These are phyloP conservation scores for Mythimna loreyi DNA, from an alignment of 2,888 invertebrate species.

Conservation along the genomic window DNA sequence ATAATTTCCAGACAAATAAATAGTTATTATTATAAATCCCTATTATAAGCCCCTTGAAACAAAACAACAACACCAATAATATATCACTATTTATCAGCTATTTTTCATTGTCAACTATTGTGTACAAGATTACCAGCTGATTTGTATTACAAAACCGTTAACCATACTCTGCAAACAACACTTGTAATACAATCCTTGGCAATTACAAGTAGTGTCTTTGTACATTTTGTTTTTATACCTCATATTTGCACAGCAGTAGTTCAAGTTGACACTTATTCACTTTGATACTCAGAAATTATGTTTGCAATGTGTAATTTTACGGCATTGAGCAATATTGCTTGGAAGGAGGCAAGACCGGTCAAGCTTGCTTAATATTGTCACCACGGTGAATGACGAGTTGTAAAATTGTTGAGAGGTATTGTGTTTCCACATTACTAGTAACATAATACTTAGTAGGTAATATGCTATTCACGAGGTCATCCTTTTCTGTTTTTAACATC, in stretches of 20 bases:
- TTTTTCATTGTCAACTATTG: slow-evolving; percentile 17
- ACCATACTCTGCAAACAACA: slow-evolving; percentile 17
- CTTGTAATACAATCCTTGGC: slow-evolving; percentile 22
- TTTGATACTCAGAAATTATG: slow-evolving; percentile 43
- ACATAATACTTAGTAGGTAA: background rate
- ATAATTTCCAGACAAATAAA: too few relatives aligned
- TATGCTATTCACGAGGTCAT: too few relatives aligned
- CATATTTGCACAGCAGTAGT: slow-evolving; percentile 38
- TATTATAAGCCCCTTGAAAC: too few relatives aligned
- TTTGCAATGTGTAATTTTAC: slow-evolving; percentile 56
- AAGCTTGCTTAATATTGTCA: slow-evolving; percentile 55
- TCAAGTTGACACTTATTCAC: slow-evolving; percentile 51
- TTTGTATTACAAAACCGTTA: slow-evolving; percentile 7
- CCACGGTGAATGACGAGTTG: slow-evolving; percentile 33
- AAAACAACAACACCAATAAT: slow-evolving; percentile 23
- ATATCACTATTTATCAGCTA: background rate
- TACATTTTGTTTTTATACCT: slow-evolving; percentile 19
- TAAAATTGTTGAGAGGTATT: slow-evolving; percentile 29
- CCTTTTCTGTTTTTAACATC: too few relatives aligned
- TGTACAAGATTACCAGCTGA: background rate
- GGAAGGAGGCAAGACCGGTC: slow-evolving; percentile 37
- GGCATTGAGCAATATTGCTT: slow-evolving; percentile 48
- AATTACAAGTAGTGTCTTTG: slow-evolving; percentile 18
- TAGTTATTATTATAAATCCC: too few relatives aligned
- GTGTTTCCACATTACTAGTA: slow-evolving; percentile 8